Conservation (phyloP, 1,140 invertebrate genomes). For the Tyrophagus putrescentiae region DNA sequence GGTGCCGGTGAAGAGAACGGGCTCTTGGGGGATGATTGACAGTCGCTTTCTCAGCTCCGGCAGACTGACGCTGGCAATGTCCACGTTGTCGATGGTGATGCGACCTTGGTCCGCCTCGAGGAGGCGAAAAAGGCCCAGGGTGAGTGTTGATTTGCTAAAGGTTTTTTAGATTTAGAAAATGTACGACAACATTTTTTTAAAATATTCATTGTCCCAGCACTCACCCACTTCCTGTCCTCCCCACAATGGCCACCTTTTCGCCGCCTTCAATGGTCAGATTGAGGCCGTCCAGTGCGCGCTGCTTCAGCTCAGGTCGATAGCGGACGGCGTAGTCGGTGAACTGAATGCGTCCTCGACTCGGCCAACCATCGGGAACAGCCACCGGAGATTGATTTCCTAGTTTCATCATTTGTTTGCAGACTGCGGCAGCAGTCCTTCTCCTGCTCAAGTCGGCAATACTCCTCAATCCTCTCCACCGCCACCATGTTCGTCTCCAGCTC, state of each 20-base stretch:
- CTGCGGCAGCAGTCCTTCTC: conserved; percentile 34
- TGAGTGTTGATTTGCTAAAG: conserved; percentile 41
- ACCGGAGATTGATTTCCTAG: conserved; percentile 32
- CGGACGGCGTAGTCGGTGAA: conserved; percentile 30
- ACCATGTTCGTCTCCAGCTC: conserved; percentile 96
- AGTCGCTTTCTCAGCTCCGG: conserved; percentile 49
- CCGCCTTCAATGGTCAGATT: conserved; percentile 29
- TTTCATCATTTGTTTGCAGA: no score
- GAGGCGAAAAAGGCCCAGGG: conserved; percentile 40
- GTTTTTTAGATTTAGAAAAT: no score
- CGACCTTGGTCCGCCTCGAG: conserved; percentile 44
- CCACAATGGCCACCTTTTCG: conserved; percentile 42
- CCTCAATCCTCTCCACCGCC: conserved; percentile 88
- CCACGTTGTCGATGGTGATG: conserved; percentile 77
- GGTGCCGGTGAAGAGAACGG: conserved; percentile 57
- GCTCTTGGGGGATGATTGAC: conserved; percentile 37
- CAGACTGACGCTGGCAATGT: conserved; percentile 70
- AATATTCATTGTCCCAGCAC: conserved; percentile 16
- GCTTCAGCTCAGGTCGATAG: conserved; percentile 35
- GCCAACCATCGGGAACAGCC: conserved; percentile 28
- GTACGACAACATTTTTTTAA: conserved; percentile 43
- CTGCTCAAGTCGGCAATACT: conserved; percentile 66
- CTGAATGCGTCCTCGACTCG: conserved; percentile 27
- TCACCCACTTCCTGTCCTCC: conserved; percentile 42
- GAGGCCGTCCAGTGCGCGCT: conserved; percentile 32